Base-by-base conservation (phyloP, 2,888 invertebrate genomes). In the Fragum fragum region DNA sequence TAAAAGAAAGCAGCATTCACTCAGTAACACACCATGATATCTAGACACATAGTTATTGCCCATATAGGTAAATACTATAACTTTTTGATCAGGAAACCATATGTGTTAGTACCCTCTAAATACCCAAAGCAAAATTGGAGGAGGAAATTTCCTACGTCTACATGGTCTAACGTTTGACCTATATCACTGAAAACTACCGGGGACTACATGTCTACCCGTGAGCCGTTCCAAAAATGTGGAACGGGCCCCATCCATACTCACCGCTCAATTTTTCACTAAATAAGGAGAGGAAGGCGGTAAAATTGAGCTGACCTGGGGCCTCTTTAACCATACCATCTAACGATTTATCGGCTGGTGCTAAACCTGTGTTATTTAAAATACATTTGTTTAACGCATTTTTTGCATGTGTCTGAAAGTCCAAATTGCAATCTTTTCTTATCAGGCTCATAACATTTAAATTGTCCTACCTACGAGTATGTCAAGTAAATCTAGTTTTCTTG, bases 261-360 rank as follows among this genome's bases (percentile, higher is more conserved):
- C 94, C 95, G 81, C 93, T 93, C 83, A 94, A 87, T 88, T 94
- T 94, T 87, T 95, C 95, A 86, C 94, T 94, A 86, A 94, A 95
- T 77, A 95, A 88, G 76, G 94, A 94, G 74, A 95, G 90, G 89
- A 95, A 94, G 90, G 92, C 92, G 47, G 95, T 95, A 90, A 95
- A 95, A 90, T 95, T 95, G 78, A 95, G 90, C 75, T 91, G 91
- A 73, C 94, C 94, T 26, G 94, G 94, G 23, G 94, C 93, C 80
- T 95, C 95, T 59, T 91, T 91, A 77, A 95, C 83, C 95, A 95
- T 95, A 76, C 91, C 93, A 79, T 94, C 91, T 76, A 95, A 88
- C 68, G 90, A 91, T 73, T 89, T 89, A 81, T 94, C 94, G 70
- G 91, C 88, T 16, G 94, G 94, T 61, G 90, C 87, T 78, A 92